Conservation (phyloP, 2,797 vertebrate genomes). For the Ataeniobius toweri region DNA sequence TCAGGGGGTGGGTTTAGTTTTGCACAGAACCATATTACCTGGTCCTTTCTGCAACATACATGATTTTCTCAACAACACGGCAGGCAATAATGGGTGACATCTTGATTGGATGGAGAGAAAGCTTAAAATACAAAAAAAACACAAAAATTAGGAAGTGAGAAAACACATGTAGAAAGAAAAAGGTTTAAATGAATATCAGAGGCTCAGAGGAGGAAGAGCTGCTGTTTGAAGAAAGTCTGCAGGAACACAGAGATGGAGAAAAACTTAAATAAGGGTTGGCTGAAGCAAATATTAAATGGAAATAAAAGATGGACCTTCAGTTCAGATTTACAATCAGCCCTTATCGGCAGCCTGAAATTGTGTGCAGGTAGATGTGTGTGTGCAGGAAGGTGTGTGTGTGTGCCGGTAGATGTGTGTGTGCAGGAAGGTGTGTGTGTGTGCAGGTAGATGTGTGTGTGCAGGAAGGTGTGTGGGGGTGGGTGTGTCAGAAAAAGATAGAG, state of each 20-base stretch:
- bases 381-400: constrained; percentile 1
- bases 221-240: constrained; percentile 12
- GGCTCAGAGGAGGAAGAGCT: constrained; percentile 6
- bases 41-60: too few relatives aligned
- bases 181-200: constrained; percentile 5
- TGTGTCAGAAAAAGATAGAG: constrained; percentile 52
- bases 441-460: constrained; percentile 13
- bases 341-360: constrained; percentile 67
- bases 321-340: constrained; percentile 77
- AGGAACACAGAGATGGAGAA: constrained; percentile 16
- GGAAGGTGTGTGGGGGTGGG: constrained; percentile 29
- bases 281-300: constrained; percentile 66
- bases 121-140: neutral
- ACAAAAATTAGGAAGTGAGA: neutral
- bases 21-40: too few relatives aligned
- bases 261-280: constrained; percentile 23
- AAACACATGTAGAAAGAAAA: neutral
- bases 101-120: neutral
- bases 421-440: constrained; percentile 19
- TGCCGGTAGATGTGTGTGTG: constrained; percentile 29
- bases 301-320: constrained; percentile 65
- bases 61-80: too few relatives aligned
- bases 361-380: constrained; percentile 12
- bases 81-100: too few relatives aligned
- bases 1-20: too few relatives aligned